Conservation (phyloP, 2,113 vertebrate species). For the Oncorhynchus nerka region DNA sequence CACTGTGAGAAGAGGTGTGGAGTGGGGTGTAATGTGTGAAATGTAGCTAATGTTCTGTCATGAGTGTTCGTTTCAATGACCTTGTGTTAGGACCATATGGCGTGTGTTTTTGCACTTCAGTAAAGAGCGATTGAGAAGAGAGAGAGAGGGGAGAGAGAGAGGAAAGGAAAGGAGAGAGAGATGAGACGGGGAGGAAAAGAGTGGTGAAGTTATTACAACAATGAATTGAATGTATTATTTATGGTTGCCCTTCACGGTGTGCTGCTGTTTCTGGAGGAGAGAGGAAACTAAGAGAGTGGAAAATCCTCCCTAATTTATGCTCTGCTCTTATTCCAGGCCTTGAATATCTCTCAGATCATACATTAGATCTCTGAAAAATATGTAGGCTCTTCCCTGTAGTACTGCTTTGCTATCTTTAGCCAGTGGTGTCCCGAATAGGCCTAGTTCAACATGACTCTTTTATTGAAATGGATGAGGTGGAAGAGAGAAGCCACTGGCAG, state of each 20-base stretch:
- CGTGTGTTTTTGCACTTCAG: not conserved
- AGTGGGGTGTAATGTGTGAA: slow-evolving; percentile 11
- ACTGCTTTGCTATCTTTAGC: slow-evolving; percentile 58
- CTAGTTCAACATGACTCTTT: not conserved
- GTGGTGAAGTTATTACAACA: slow-evolving; percentile 31
- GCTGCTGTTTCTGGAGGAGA: not conserved
- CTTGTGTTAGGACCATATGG: slow-evolving; percentile 39
- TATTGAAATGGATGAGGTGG: not conserved
- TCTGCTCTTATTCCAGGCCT: slow-evolving; percentile 47
- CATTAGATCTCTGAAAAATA: slow-evolving; percentile 55
- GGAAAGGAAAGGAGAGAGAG: too few species aligned
- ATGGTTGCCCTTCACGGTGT: slow-evolving; percentile 15
- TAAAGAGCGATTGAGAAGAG: not conserved
- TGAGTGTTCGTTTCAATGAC: not conserved
- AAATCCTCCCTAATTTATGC: slow-evolving; percentile 64
- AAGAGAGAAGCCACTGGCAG: not conserved
- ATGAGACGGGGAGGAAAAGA: not conserved
- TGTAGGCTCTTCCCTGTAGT: slow-evolving; percentile 19
- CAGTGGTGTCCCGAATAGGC: slow-evolving; percentile 29
- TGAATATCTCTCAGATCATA: slow-evolving; percentile 57
- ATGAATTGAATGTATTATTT: slow-evolving; percentile 40
- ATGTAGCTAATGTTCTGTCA: slow-evolving; percentile 17
- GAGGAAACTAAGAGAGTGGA: slow-evolving; percentile 1
- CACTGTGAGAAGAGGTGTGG: not conserved
- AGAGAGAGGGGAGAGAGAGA: too few species aligned